Conservation (phyloP, 2,113 vertebrate genomes). For the Caretta caretta region DNA sequence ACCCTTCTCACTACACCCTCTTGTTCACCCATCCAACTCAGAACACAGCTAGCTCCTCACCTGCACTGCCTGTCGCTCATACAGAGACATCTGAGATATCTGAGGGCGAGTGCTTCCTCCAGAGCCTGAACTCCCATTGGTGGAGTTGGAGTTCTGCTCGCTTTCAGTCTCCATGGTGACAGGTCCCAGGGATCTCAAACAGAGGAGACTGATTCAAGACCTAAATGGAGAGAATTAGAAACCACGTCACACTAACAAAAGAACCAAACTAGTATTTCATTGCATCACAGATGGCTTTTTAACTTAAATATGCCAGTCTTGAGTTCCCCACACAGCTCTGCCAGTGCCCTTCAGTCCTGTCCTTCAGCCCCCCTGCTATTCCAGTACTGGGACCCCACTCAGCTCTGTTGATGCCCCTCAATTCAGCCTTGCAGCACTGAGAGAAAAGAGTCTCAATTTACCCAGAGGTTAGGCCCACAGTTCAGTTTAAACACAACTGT, state of each 20-base stretch:
- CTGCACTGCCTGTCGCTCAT: constrained; percentile 96
- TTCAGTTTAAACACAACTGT: background rate
- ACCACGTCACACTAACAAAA: constrained; percentile 31
- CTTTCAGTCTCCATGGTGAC: constrained; percentile 92
- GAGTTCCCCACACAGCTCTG: background rate
- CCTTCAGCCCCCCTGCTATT: accelerated
- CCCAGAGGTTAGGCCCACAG: background rate
- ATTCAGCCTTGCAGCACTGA: background rate
- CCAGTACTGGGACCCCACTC: accelerated
- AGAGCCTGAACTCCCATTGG: constrained; percentile 87
- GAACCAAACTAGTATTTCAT: background rate
- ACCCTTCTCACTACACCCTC: background rate
- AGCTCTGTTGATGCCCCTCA: background rate
- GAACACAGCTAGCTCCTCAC: constrained; percentile 60
- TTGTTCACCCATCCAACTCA: background rate
- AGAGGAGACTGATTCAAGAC: constrained; percentile 59
- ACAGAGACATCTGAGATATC: constrained; percentile 96
- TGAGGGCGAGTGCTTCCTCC: constrained; percentile 91
- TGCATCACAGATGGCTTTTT: background rate
- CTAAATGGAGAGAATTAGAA: constrained; percentile 41
- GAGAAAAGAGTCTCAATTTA: background rate
- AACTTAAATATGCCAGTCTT: background rate
- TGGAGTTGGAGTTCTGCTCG: constrained; percentile 90
- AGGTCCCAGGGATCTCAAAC: constrained; percentile 60
- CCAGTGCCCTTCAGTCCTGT: background rate